Percentiles rank a stretch among this genome's conserved stretches.
Conservation (phyloP, 2,113 vertebrate genomes). For the Ptilonorhynchus violaceus region DNA sequence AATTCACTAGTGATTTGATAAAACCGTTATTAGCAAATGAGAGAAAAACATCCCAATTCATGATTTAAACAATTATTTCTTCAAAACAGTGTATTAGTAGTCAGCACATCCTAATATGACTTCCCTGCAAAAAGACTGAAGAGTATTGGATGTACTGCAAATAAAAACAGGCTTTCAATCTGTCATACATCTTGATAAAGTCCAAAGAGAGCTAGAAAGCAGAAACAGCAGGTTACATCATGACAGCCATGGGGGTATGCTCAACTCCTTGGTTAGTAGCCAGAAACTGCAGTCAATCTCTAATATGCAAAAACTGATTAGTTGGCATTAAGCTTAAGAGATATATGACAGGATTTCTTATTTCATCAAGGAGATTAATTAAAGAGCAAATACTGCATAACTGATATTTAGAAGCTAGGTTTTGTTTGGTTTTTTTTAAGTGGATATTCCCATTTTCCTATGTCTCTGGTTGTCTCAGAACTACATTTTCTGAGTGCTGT, state of each 20-base stretch:
- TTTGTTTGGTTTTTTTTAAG: neutral
- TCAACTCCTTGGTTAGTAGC: neutral
- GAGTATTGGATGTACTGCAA: neutral
- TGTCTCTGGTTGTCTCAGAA: neutral
- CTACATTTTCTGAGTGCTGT: rapidly evolving
- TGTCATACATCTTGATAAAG: neutral
- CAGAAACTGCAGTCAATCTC: neutral
- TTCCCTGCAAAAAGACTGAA: neutral
- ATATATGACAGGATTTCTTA: neutral
- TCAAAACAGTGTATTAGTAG: neutral
- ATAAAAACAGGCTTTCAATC: neutral
- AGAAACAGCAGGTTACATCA: neutral
- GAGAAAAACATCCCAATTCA: neutral
- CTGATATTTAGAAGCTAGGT: neutral
- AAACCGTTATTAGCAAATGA: neutral
- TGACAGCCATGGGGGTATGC: neutral
- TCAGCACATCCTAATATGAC: neutral
- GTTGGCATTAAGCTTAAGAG: neutral
- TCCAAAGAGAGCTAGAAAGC: neutral
- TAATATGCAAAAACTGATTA: neutral
- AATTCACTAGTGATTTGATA: neutral
- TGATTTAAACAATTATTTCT: neutral
- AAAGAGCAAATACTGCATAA: neutral
- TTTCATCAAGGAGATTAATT: neutral
- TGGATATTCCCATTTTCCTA: neutral